phyloP scores from a whole-genome alignment of 2,113 vertebrate species.

The Halichoerus grypus region DNA sequence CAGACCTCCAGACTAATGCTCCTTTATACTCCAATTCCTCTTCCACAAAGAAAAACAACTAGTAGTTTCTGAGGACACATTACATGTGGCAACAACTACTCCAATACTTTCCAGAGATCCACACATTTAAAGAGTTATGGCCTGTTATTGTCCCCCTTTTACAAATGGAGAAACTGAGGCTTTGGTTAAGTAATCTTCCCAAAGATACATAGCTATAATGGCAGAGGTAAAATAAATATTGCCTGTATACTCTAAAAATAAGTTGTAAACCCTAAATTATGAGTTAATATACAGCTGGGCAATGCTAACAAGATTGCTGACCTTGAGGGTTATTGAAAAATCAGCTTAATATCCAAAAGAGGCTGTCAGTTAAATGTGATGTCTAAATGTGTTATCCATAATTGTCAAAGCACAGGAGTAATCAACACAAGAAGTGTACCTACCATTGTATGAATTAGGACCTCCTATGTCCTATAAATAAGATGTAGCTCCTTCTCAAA shows the following conservation, averaged over 20 bases:
- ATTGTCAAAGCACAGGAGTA: not conserved
- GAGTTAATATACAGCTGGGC: not conserved
- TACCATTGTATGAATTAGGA: not conserved
- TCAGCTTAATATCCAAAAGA: slow-evolving; percentile 32
- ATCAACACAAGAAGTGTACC: not conserved
- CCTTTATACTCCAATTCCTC: not conserved
- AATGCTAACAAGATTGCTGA: not conserved
- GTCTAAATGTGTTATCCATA: not conserved
- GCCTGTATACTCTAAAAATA: slow-evolving; percentile 28
- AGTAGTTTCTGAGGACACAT: not conserved
- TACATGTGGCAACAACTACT: not conserved
- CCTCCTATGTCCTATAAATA: not conserved
- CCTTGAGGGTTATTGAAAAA: not conserved
- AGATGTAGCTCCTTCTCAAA: not conserved
- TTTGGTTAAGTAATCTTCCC: not conserved
- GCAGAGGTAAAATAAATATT: slow-evolving; percentile 24
- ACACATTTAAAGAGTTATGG: not conserved
- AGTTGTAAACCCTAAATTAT: not conserved
- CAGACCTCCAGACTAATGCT: not conserved
- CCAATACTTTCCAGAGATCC: not conserved
- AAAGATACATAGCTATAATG: not conserved
- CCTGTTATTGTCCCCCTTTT: not conserved
- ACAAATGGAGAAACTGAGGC: not conserved
- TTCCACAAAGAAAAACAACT: not conserved
- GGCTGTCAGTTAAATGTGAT: not conserved